Evolutionary conservation across 2,888 invertebrate genomes (phyloP).

Genomic region (Ophion costatus): DNA sequence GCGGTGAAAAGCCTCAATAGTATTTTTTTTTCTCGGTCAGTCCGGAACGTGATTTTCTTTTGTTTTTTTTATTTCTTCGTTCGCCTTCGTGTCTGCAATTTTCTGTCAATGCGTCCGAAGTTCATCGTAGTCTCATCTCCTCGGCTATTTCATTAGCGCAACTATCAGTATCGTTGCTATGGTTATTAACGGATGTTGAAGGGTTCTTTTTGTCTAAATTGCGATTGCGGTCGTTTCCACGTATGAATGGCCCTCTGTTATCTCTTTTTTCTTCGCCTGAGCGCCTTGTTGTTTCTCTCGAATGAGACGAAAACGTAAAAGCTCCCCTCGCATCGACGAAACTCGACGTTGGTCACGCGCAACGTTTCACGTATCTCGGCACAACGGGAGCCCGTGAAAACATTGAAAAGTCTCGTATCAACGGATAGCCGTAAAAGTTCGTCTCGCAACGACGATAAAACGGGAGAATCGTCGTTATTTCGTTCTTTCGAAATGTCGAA

Average conservation of each 20-base stretch:
- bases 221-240: neutral
- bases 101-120: neutral
- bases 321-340: conserved; percentile 67
- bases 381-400: conserved; percentile 8
- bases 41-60: neutral
- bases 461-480: conserved; percentile 35
- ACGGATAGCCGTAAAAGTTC: neutral
- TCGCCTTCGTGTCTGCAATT: neutral
- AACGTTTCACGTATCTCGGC: conserved; percentile 47
- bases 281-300: conserved; percentile 66
- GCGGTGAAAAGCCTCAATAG: neutral
- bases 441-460: conserved; percentile 34
- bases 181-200: neutral
- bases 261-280: conserved; percentile 50
- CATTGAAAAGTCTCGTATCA: conserved; percentile 3
- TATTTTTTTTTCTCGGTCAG: neutral
- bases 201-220: neutral
- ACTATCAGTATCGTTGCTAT: conserved; percentile 21
- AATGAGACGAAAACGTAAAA: conserved; percentile 71
- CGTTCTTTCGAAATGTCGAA: conserved; percentile 26
- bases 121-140: neutral
- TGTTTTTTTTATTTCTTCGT: neutral
- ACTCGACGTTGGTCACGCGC: conserved; percentile 73
- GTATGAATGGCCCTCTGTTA: conserved; percentile 32
- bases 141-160: conserved; percentile 2